Conservation (phyloP, 2,113 vertebrate species). For the Phyllostomus hastatus region DNA sequence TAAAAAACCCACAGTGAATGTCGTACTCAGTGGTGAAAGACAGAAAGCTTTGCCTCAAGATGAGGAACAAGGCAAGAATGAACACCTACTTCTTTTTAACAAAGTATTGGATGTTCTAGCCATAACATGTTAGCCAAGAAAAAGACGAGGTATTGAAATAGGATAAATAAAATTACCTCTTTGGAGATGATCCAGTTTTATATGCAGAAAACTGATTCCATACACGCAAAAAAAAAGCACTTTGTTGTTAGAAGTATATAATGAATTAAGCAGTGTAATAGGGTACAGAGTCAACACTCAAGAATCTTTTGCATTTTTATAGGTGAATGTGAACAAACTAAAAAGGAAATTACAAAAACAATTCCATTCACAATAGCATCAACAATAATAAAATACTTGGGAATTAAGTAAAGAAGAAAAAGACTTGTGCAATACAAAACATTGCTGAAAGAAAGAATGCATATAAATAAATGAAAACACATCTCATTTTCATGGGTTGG, state of each 20-base stretch:
- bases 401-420: neutral
- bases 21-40: too few species aligned
- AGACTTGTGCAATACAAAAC: neutral
- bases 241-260: neutral
- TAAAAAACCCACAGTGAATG: neutral
- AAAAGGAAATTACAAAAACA: neutral
- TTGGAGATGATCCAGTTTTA: neutral
- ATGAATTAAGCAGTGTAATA: neutral
- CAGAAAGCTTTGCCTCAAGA: too few species aligned
- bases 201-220: neutral
- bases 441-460: neutral
- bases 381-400: neutral
- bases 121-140: neutral
- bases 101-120: neutral
- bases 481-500: neutral
- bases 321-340: neutral
- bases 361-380: neutral
- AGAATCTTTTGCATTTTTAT: neutral
- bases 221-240: neutral
- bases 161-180: neutral
- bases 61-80: neutral
- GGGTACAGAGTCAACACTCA: neutral
- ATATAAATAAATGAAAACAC: neutral
- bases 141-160: neutral
- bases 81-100: neutral